phyloP scores from a whole-genome alignment of 37 sponge, comb jelly and placozoan genomes.

The Crambe crambe region DNA sequence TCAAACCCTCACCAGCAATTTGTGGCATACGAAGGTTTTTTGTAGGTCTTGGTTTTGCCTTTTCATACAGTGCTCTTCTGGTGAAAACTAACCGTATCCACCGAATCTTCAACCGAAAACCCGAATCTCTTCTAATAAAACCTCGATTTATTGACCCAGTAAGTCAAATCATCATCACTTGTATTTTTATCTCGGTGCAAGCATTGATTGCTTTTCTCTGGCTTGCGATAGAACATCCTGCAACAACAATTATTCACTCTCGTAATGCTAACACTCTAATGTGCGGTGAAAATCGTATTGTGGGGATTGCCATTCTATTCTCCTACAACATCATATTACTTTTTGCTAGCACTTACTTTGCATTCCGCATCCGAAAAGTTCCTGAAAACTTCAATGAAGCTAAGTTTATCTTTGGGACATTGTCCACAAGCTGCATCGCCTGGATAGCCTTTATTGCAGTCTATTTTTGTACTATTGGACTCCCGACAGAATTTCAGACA shows the following conservation, averaged over 20 bases:
- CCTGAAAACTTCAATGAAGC: conserved; percentile 75
- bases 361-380: conserved; percentile 54
- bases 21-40: conserved; percentile 56
- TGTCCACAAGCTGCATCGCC: conserved; percentile 40
- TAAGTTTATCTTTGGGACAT: conserved; percentile 52
- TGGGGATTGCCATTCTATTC: conserved; percentile 14
- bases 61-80: conserved; percentile 62
- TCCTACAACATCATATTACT: conserved; percentile 51
- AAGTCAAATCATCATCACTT: conserved; percentile 57
- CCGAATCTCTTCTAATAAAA: background rate
- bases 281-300: conserved; percentile 33
- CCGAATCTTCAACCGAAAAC: conserved; percentile 56
- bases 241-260: background rate
- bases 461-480: conserved; percentile 26
- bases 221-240: conserved; percentile 23
- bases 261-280: conserved; percentile 8
- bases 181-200: conserved; percentile 44
- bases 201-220: conserved; percentile 38
- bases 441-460: conserved; percentile 73
- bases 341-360: conserved; percentile 52
- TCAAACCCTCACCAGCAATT: conserved; percentile 32
- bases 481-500: conserved; percentile 18
- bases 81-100: conserved; percentile 70
- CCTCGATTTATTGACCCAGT: conserved; percentile 25
- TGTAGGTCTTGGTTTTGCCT: conserved; percentile 50